These are phyloP conservation scores for Datnioides undecimradiatus DNA, from an alignment of 2,113 vertebrate species.

Conservation along the genomic window DNA sequence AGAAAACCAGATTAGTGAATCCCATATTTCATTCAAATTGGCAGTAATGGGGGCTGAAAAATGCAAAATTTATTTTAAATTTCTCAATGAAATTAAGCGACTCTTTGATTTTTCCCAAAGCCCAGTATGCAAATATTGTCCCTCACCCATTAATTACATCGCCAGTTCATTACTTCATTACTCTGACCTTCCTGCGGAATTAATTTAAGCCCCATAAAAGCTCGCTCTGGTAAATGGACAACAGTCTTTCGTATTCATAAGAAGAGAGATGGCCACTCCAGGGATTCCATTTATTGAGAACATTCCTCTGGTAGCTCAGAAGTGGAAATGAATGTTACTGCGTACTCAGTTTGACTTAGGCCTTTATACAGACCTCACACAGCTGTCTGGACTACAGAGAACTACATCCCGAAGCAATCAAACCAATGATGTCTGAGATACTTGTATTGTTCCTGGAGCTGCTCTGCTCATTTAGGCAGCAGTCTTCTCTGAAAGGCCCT, in stretches of 20 bases:
- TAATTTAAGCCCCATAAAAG: slow-evolving; percentile 28
- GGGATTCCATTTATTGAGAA: slow-evolving; percentile 3
- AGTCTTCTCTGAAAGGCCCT: background rate
- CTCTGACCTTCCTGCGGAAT: slow-evolving; percentile 39
- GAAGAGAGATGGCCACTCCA: background rate
- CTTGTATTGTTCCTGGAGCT: background rate
- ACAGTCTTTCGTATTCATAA: slow-evolving; percentile 25
- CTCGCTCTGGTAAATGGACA: slow-evolving; percentile 9
- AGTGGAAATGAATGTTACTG: slow-evolving; percentile 8
- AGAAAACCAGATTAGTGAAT: slow-evolving; percentile 25
- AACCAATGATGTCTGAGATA: background rate
- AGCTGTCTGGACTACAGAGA: background rate
- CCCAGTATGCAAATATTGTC: slow-evolving; percentile 21
- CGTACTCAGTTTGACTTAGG: slow-evolving; percentile 4
- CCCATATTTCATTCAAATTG: background rate
- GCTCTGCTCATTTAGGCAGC: background rate
- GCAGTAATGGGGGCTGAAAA: slow-evolving; percentile 13
- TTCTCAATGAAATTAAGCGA: background rate
- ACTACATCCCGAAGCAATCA: background rate
- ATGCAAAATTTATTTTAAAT: background rate
- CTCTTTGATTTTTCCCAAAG: background rate
- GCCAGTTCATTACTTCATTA: slow-evolving; percentile 33
- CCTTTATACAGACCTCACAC: background rate
- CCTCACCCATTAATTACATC: slow-evolving; percentile 28
- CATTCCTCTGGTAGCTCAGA: slow-evolving; percentile 1